phyloP scores from a whole-genome alignment of 2,888 invertebrate genomes.

The Myopa testacea region DNA sequence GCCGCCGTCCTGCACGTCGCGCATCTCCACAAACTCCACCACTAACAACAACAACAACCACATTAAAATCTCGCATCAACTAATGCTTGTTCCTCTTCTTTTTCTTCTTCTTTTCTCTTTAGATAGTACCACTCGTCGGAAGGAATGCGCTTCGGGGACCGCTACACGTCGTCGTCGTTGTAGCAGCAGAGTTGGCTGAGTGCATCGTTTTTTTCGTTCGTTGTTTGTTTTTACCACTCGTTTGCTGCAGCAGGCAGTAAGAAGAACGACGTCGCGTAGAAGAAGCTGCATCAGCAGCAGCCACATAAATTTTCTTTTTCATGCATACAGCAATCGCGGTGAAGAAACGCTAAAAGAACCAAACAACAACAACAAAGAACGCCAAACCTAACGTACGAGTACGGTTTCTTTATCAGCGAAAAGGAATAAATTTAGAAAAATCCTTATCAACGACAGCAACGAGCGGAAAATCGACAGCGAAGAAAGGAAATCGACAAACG shows the following conservation, averaged over 20 bases:
- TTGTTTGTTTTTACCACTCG: neutral
- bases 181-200: neutral
- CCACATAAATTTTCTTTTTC: constrained; percentile 30
- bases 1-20: neutral
- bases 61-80: neutral
- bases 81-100: constrained; percentile 22
- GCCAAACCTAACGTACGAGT: neutral
- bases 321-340: neutral
- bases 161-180: neutral
- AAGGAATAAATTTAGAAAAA: constrained; percentile 35
- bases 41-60: too few species aligned
- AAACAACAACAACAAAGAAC: neutral
- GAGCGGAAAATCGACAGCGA: constrained; percentile 24
- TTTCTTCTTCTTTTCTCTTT: constrained; percentile 13
- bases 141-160: constrained; percentile 29
- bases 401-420: constrained; percentile 28
- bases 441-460: constrained; percentile 29
- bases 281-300: neutral
- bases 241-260: neutral
- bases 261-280: neutral
- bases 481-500: neutral
- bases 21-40: too few species aligned
- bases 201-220: neutral
- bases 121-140: constrained; percentile 13
- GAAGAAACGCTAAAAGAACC: constrained; percentile 4